phyloP scores from a whole-genome alignment of 2,113 vertebrate genomes.

The Hippocampus barbouri region DNA sequence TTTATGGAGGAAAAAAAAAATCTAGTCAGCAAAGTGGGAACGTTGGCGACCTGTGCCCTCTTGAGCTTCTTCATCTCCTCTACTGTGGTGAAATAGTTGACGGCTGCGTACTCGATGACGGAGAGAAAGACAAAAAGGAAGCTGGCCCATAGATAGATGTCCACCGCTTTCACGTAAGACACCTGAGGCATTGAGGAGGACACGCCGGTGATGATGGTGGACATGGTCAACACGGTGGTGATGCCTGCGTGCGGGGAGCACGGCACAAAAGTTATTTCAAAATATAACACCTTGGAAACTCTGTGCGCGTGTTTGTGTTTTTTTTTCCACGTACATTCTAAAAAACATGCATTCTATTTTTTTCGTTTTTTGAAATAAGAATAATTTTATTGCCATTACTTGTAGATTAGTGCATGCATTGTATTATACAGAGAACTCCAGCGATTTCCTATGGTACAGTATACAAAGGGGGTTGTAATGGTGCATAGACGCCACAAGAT shows the following conservation, averaged over 20 bases:
- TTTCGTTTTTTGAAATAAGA: too few relatives aligned
- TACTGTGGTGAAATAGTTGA: slow-evolving; percentile 88
- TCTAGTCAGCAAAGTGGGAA: slow-evolving; percentile 1
- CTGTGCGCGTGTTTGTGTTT: too few relatives aligned
- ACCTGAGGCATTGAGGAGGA: slow-evolving; percentile 86
- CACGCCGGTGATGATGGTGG: slow-evolving; percentile 84
- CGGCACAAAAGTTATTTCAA: not conserved
- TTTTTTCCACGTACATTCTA: too few relatives aligned
- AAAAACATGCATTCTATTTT: too few relatives aligned
- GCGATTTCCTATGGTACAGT: too few relatives aligned
- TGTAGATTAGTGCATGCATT: too few relatives aligned
- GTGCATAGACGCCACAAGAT: too few relatives aligned
- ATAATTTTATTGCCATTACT: too few relatives aligned
- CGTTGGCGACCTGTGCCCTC: slow-evolving; percentile 46
- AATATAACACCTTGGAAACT: not conserved
- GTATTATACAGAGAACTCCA: too few relatives aligned
- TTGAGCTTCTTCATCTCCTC: slow-evolving; percentile 79
- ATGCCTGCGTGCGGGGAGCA: slow-evolving; percentile 74
- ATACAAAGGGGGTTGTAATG: too few relatives aligned
- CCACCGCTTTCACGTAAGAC: slow-evolving; percentile 87
- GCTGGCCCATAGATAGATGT: slow-evolving; percentile 88
- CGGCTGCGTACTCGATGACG: slow-evolving; percentile 84
- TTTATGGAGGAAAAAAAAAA: slow-evolving; percentile 2
- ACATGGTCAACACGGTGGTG: slow-evolving; percentile 88
- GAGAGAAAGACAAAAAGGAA: slow-evolving; percentile 81